Base-by-base conservation (phyloP, 1,140 invertebrate genomes). In the Drosophila fuyamai region DNA sequence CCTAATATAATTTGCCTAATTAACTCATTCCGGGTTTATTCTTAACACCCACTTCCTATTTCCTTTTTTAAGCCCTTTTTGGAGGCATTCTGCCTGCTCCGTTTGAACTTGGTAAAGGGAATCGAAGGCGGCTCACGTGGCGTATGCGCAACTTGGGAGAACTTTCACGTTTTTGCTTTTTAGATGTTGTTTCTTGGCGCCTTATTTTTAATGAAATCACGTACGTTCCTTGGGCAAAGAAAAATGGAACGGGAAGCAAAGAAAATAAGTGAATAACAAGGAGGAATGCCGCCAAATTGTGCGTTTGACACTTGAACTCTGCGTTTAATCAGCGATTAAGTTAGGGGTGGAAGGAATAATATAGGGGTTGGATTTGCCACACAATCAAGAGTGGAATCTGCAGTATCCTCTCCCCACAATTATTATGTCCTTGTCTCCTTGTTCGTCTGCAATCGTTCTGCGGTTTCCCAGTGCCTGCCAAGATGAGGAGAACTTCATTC, bases 191-290 rank as follows among this genome's bases (percentile, higher is more conserved):
- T 46, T 51, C 44, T 35, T 63, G n/a, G 46, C 27, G 46, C 18
- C 46, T 36, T n/a, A 27, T 58, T 76, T 76, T 36, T 54, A 75
- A 76, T 75, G 36, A 76, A 75, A 65, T 75, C 73, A 75, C 60
- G 73, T 54, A 76, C 73, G 43, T 41, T 36, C 36, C 38, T 27
- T 9, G 41, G 23, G 10, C 3, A 4, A 23, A 23, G 38, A 23
- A 9, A 5, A 35, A 5, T 0, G 10, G 27, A 29, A 5, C 7
- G 27, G n/a, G 4, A 5, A 29, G 23, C 32, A 0, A 38, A 41
- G 8, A n/a, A 18, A 13, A 16, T 23, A 23, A 4, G 23, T 23
- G 23, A 13, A 4, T 1, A 29, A 5, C 6, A 18, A 9, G 29
- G 29, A 32, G 29, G 10, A 18, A 18, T 0, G 2, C 35, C 12